These are phyloP conservation scores for Anas acuta DNA, from an alignment of 2,797 vertebrate species.

Conservation along the genomic window DNA sequence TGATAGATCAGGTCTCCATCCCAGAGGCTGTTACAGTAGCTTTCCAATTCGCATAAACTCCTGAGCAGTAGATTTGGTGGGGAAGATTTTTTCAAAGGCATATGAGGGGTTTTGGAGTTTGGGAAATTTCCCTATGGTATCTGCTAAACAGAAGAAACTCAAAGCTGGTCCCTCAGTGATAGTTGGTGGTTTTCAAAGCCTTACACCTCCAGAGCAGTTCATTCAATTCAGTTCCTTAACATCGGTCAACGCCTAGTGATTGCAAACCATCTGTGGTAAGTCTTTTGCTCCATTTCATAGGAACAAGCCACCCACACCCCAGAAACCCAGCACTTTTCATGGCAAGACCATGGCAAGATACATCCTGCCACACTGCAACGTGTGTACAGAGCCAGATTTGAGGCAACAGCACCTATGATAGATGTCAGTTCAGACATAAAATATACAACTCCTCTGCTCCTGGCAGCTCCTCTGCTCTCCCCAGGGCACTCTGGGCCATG, in stretches of 20 bases:
- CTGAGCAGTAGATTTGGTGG: not conserved
- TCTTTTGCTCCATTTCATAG: not conserved
- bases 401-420: accelerated
- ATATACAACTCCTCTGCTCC: not conserved
- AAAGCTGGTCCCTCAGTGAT: not conserved
- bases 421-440: not conserved
- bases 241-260: not conserved
- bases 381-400: not conserved
- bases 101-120: not conserved
- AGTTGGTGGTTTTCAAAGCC: not conserved
- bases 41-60: not conserved
- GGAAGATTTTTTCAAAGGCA: not conserved
- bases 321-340: not conserved
- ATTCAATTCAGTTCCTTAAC: not conserved
- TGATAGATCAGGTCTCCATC: not conserved
- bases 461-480: not conserved
- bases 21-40: not conserved
- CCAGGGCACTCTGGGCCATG: not conserved
- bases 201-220: not conserved
- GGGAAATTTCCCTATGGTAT: not conserved
- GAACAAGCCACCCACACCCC: not conserved
- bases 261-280: not conserved
- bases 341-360: not conserved
- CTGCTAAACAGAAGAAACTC: not conserved
- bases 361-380: not conserved